phyloP scores from a whole-genome alignment of 2,113 vertebrate genomes.

The human (Homo sapiens) region GRCh38 chr7:23475501-23476000 shows the following conservation, averaged over 20 bases:
- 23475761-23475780: slow-evolving; percentile 12
- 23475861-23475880: slow-evolving; percentile 12
- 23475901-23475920: slow-evolving; percentile 41
- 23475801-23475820: slow-evolving; percentile 4
- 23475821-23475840: slow-evolving; percentile 43
- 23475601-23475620: background rate
- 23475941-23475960: slow-evolving; percentile 36
- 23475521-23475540: slow-evolving; percentile 48
- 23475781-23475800: slow-evolving; percentile 42
- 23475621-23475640: slow-evolving; percentile 28
- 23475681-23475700: slow-evolving; percentile 1
- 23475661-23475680: slow-evolving; percentile 32
- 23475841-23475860: slow-evolving; percentile 15
- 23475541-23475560: slow-evolving; percentile 41
- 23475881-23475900: slow-evolving; percentile 42
- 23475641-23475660: background rate
- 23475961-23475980: slow-evolving; percentile 38
- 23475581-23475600: slow-evolving; percentile 44
- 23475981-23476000: slow-evolving; percentile 35
- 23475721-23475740: background rate
- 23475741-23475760: slow-evolving; percentile 30
- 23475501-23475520: slow-evolving; percentile 43
- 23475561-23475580: slow-evolving; percentile 25
- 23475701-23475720: slow-evolving; percentile 40
- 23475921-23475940: slow-evolving; percentile 38